These are phyloP conservation scores for Lipotes vexillifer DNA, from an alignment of 2,113 vertebrate genomes.

Conservation along the genomic window DNA sequence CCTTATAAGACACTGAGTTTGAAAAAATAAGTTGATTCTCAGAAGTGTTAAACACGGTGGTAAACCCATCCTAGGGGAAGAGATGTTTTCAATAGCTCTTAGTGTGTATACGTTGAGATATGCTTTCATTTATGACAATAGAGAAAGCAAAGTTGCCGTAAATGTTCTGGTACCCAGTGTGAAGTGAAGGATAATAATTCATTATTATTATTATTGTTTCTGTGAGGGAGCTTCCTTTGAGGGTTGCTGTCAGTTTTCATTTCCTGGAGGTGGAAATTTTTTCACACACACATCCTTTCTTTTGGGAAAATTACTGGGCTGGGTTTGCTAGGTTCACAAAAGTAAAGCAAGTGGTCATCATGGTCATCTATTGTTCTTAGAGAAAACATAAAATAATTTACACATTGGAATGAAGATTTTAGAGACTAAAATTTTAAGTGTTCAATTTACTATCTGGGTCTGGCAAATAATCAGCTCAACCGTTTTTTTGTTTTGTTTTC, in stretches of 20 bases:
- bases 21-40: background rate
- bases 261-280: background rate
- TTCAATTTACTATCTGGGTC: background rate
- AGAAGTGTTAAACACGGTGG: background rate
- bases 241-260: background rate
- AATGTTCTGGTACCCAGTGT: background rate
- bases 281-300: background rate
- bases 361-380: background rate
- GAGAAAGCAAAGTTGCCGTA: background rate
- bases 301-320: background rate
- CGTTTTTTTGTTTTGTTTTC: background rate
- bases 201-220: background rate
- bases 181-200: background rate
- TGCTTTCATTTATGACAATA: background rate
- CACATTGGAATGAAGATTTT: background rate
- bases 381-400: background rate
- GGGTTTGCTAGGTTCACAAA: background rate
- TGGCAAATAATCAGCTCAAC: background rate
- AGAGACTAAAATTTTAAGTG: background rate
- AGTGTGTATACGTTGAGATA: fast-evolving
- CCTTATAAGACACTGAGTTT: background rate
- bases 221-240: background rate
- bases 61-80: background rate
- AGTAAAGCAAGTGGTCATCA: background rate
- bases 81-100: background rate